Evolutionary conservation across 2,888 invertebrate species (phyloP).

Genomic region (Brenthis daphne): DNA sequence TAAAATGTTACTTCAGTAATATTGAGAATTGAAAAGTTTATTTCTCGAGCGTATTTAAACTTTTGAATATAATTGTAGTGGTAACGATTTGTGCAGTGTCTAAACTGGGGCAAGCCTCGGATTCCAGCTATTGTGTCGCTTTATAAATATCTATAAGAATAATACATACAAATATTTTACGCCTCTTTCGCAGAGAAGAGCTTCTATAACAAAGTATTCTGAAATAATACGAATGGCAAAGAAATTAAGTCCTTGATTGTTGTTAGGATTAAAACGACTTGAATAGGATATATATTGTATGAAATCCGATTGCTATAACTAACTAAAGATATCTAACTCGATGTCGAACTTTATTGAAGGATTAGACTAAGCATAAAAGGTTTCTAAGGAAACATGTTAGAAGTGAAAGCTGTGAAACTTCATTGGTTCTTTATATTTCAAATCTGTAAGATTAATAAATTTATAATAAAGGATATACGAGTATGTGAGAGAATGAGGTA

Average conservation of each 20-base stretch:
- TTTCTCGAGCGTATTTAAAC: conserved; percentile 34
- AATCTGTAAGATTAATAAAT: no score
- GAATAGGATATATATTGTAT: no score
- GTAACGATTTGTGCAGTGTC: conserved; percentile 37
- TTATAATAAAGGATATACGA: no score
- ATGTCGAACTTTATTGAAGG: no score
- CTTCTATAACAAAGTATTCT: conserved; percentile 27
- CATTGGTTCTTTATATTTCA: no score
- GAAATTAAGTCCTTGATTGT: background rate
- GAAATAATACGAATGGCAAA: conserved; percentile 23
- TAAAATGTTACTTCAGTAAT: conserved; percentile 27
- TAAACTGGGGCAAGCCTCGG: conserved; percentile 37
- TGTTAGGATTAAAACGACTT: no score
- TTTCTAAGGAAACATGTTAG: no score
- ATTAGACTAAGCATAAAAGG: no score
- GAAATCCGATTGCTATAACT: no score
- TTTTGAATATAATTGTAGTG: conserved; percentile 40
- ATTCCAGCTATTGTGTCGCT: conserved; percentile 34
- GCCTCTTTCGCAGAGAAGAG: conserved; percentile 27
- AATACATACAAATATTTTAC: conserved; percentile 32
- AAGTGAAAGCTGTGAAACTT: no score
- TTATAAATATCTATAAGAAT: conserved; percentile 38
- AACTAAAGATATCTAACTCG: no score
- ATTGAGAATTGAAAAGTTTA: conserved; percentile 36
- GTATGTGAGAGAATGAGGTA: no score